These are phyloP conservation scores for Catocala fraxini DNA, from an alignment of 2,888 invertebrate species.

Conservation along the genomic window DNA sequence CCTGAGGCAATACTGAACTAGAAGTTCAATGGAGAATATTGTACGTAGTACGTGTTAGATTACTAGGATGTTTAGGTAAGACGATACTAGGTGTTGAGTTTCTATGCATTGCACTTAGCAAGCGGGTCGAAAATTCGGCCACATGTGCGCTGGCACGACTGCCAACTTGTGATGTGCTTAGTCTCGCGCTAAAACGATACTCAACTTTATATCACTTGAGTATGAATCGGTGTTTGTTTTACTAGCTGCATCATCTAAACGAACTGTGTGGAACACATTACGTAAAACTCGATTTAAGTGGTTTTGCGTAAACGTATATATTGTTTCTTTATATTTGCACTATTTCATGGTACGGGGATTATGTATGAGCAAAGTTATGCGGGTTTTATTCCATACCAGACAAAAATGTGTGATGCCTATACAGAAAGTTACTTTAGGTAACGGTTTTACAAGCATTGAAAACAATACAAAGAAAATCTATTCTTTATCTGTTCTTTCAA, in stretches of 20 bases:
- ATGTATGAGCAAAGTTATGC: too few species aligned
- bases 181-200: conserved; percentile 65
- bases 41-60: conserved; percentile 37
- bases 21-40: conserved; percentile 25
- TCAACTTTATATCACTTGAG: conserved; percentile 60
- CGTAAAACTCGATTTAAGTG: not conserved
- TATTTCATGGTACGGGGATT: too few species aligned
- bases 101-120: conserved; percentile 52
- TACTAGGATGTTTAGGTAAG: conserved; percentile 38
- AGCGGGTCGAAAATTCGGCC: conserved; percentile 61
- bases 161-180: conserved; percentile 70
- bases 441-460: too few species aligned
- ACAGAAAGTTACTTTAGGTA: too few species aligned
- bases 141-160: conserved; percentile 69
- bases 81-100: conserved; percentile 41
- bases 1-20: conserved; percentile 27
- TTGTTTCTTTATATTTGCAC: too few species aligned
- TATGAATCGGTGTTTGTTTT: conserved; percentile 36
- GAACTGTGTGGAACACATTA: not conserved
- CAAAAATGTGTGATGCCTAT: too few species aligned
- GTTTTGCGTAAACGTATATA: too few species aligned
- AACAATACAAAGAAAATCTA: too few species aligned
- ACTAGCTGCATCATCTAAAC: conserved; percentile 11
- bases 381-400: too few species aligned
- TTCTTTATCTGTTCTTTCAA: too few species aligned